Base-by-base conservation (phyloP, 2,113 vertebrate species). In the Dipodomys merriami region DNA sequence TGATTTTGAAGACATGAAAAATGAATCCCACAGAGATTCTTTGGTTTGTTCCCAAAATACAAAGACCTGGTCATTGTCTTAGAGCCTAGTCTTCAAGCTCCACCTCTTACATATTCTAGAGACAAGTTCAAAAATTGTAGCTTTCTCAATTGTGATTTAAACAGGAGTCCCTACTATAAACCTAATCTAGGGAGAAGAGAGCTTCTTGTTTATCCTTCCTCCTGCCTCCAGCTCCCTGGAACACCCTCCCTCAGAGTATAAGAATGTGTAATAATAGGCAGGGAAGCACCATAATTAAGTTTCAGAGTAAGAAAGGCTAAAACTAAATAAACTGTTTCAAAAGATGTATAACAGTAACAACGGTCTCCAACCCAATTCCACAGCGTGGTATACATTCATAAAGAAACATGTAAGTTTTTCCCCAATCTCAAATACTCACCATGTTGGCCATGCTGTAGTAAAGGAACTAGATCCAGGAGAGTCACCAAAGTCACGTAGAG, bases 401-500 rank as follows among this genome's bases (percentile, higher is more conserved):
- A 86, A 27, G 13, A 90, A 30, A 20, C 73, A 46, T 18, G 60
- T 20, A 86, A 30, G 67, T 69, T 79, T 83, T 35, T 72, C 72
- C 44, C 90, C 39, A 13, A 46, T 76, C 83, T 35, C 64, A 97
- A 98, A 98, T 97, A 98, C 99, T 99, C 99, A 99, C 99, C 99
- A 96, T 99, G 99, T 98, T 99, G 99, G 98, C 99, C 99, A 95
- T 99, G 99, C 98, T 99, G 99, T 98, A 99, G 99, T 98, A 99
- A 99, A 98, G 99, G 99, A 98, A 99, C 99, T 99, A 99, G 99
- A 99, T 99, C 99, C 99, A 99, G 99, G 97, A 99, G 99, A 98
- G 99, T 99, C 99, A 99, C 99, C 98, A 99, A 99, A 98, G 99
- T 99, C 99, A 99, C 99, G 99, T 99, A 99, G 98, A 99, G 99